phyloP scores from a whole-genome alignment of 23 tunicate species.

The Ascidia mentula region DNA sequence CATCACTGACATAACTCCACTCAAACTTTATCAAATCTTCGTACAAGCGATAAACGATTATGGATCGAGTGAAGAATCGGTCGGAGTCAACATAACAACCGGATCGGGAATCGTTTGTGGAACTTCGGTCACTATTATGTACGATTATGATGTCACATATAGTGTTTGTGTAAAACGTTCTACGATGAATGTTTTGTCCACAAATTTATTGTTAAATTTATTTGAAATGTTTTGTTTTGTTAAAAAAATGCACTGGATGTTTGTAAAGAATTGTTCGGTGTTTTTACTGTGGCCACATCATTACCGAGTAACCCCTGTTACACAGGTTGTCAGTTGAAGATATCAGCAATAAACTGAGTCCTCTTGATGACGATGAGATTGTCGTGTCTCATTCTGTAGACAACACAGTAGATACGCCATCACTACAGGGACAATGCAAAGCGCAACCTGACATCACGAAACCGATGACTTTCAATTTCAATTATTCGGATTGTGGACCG shows the following conservation, averaged over 20 bases:
- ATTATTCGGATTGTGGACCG: background rate
- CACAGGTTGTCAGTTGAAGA: background rate
- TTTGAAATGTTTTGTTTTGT: too few species aligned
- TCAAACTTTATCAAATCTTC: background rate
- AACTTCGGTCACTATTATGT: background rate
- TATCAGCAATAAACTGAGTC: background rate
- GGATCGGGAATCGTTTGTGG: background rate
- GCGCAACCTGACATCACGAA: background rate
- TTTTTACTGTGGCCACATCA: too few species aligned
- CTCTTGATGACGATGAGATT: background rate
- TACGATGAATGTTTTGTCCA: too few species aligned
- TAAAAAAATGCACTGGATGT: too few species aligned
- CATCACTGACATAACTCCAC: background rate
- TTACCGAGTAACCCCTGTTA: too few species aligned
- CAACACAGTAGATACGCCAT: background rate
- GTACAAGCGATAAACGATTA: background rate
- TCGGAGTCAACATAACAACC: background rate
- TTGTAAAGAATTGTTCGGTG: too few species aligned
- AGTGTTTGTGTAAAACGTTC: too few species aligned
- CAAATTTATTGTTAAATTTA: too few species aligned
- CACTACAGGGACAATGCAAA: background rate
- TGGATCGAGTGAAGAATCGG: background rate
- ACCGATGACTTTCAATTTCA: background rate
- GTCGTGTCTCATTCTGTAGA: background rate
- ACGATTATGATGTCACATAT: too few species aligned